Evolutionary conservation across 1,140 invertebrate species (phyloP).

Genomic region (Scylla paramamosain): DNA sequence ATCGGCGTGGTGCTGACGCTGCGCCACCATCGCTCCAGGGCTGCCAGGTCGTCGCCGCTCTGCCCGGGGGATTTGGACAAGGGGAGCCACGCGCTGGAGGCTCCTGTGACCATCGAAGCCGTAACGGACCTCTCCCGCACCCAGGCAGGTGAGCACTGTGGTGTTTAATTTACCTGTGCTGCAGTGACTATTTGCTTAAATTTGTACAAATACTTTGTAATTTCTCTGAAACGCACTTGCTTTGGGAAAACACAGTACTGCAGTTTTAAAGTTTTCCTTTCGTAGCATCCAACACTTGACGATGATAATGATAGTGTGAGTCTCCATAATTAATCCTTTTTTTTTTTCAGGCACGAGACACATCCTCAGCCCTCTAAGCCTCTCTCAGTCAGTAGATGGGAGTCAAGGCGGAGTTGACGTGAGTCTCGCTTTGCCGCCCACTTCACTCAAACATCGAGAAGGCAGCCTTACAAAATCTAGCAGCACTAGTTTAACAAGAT

Average conservation of each 20-base stretch:
- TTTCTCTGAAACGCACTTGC: too few species aligned
- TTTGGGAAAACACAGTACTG: too few species aligned
- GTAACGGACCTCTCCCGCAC: not conserved
- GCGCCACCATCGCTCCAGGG: slow-evolving; percentile 19
- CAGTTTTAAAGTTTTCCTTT: too few species aligned
- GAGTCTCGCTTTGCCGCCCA: not conserved
- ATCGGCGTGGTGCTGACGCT: slow-evolving; percentile 28
- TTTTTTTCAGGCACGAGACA: not conserved
- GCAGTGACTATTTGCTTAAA: too few species aligned
- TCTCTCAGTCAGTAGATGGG: not conserved
- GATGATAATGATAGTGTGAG: too few species aligned
- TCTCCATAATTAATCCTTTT: not conserved
- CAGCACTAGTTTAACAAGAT: not conserved
- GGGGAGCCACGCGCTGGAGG: not conserved
- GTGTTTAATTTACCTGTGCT: too few species aligned
- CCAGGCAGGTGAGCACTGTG: not conserved
- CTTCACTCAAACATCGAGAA: not conserved
- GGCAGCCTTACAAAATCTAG: not conserved
- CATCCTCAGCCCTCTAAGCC: not conserved
- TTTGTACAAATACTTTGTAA: too few species aligned
- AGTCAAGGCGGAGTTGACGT: not conserved
- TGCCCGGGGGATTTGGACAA: not conserved
- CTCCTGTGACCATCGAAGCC: not conserved
- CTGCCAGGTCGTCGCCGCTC: not conserved
- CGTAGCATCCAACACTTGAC: too few species aligned